Evolutionary conservation across 2,797 vertebrate genomes (phyloP), one percentile per base, ranked within the genome.

Genomic region (Paedocypris micromegethes): DNA sequence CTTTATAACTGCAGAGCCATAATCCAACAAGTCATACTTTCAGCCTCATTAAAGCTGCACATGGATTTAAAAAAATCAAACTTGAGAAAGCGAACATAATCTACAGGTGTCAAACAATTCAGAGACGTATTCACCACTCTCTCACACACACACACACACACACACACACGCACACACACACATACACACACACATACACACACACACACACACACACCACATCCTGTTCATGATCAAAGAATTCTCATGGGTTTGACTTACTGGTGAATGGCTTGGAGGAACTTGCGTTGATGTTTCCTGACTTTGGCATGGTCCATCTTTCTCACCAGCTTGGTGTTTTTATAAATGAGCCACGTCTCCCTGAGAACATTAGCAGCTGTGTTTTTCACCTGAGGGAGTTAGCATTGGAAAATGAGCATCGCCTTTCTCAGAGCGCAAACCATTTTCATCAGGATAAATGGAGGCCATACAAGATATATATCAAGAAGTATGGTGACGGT

Each of bases 311-410:
- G 96, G 88, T 99, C 97, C 90, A 98, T 95, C 88, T 98, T 99
- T 88, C 97, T 94, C 80, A 98, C 96, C 79, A 99, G 90, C 85
- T 99, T 99, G 85, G 96, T 99, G 78, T 93, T 98, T 91, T 98
- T 98, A 86, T 99, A 99, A 90, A 98, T 99, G 89, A 99, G 93
- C 97, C 97, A 99, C 76, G 96, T 98, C 95, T 99, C 97, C 96
- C 97, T 99, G 97, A 99, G 96, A 92, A 99, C 97, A 83, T 99
- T 99, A 85, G 97, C 96, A 80, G 97, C 97, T 88, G 97, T 97
- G 80, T 98, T 99, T 93, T 99, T 99, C 83, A 99, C 97, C 97
- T 99, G 81, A 75, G 68, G 77, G 77, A 84, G 40, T 38, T 46
- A 50, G 57, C 40, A 57, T 57, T 6, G 39, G 48, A 66, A 8